Conservation (phyloP, 2,113 vertebrate genomes). For the Hymenochirus boettgeri region DNA sequence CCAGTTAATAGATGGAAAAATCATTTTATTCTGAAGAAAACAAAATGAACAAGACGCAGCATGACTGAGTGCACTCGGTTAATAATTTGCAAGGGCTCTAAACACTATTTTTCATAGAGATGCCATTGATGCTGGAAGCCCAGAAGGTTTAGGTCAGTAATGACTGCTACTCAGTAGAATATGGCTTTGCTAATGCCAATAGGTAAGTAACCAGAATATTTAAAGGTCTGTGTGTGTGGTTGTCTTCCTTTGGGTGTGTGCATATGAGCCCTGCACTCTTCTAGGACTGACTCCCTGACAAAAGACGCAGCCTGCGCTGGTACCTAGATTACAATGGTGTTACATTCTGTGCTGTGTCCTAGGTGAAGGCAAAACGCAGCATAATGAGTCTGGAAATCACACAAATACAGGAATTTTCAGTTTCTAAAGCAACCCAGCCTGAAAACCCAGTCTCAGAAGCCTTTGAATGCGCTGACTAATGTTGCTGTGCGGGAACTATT, state of each 20-base stretch:
- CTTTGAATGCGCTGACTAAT: conserved; percentile 36
- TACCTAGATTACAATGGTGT: conserved; percentile 46
- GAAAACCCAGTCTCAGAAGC: conserved; percentile 26
- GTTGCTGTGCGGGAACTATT: conserved; percentile 33
- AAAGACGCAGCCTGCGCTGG: conserved; percentile 47
- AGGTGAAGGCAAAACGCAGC: conserved; percentile 50
- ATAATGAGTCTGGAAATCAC: conserved; percentile 45
- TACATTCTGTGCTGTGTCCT: conserved; percentile 42
- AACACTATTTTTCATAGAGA: neutral
- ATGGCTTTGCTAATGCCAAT: neutral
- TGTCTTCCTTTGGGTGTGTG: conserved; percentile 2
- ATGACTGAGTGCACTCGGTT: too few relatives aligned
- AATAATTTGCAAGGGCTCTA: neutral
- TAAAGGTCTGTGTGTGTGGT: conserved; percentile 3
- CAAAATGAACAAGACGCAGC: too few relatives aligned
- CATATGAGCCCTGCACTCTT: neutral
- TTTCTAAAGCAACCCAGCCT: conserved; percentile 39
- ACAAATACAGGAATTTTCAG: conserved; percentile 32
- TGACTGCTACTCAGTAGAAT: neutral
- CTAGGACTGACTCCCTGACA: conserved; percentile 10
- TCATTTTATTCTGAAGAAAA: too few relatives aligned
- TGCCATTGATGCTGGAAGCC: neutral
- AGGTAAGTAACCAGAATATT: neutral
- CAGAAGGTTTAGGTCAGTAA: neutral
- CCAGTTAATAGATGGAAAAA: neutral